Percentiles rank a stretch among this genome's conserved stretches.
phyloP scores from a whole-genome alignment of 2,113 vertebrate genomes.

The Eurypyga helias region DNA sequence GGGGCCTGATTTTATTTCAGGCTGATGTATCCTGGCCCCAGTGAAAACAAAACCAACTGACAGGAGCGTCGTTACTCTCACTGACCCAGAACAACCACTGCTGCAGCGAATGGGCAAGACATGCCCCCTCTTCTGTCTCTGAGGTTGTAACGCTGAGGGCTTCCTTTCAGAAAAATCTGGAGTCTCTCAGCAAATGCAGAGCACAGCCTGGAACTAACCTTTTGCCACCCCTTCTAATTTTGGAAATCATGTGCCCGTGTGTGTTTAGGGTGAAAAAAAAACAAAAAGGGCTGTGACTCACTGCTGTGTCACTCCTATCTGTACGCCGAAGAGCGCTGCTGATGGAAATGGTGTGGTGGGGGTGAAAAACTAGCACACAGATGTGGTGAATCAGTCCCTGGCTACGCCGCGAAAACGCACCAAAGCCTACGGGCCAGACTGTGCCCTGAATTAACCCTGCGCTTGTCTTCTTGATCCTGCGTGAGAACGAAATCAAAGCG shows the following conservation, averaged over 20 bases:
- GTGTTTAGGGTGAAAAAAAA: neutral
- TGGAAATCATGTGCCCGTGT: constrained; percentile 51
- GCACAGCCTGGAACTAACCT: constrained; percentile 39
- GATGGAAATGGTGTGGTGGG: neutral
- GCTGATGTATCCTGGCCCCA: constrained; percentile 1
- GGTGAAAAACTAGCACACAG: neutral
- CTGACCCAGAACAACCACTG: constrained; percentile 24
- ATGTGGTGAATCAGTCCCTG: constrained; percentile 9
- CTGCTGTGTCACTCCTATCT: constrained; percentile 36
- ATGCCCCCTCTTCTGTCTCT: neutral
- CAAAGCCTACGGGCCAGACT: neutral
- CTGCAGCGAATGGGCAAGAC: neutral
- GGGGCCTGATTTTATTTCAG: constrained; percentile 34
- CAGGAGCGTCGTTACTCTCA: neutral
- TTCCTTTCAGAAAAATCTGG: neutral
- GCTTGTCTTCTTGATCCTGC: neutral
- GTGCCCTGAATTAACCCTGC: neutral
- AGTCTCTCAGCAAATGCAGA: neutral
- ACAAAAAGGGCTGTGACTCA: constrained; percentile 34
- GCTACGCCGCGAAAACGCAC: neutral
- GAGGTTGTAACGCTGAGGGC: neutral
- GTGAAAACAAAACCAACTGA: constrained; percentile 25
- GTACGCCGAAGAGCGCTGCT: constrained; percentile 9
- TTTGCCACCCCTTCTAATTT: constrained; percentile 47
- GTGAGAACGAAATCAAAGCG: neutral